Evolutionary conservation across 2,113 vertebrate genomes (phyloP), one percentile per base, ranked within the genome.

Genomic region (Microtus ochrogaster): DNA sequence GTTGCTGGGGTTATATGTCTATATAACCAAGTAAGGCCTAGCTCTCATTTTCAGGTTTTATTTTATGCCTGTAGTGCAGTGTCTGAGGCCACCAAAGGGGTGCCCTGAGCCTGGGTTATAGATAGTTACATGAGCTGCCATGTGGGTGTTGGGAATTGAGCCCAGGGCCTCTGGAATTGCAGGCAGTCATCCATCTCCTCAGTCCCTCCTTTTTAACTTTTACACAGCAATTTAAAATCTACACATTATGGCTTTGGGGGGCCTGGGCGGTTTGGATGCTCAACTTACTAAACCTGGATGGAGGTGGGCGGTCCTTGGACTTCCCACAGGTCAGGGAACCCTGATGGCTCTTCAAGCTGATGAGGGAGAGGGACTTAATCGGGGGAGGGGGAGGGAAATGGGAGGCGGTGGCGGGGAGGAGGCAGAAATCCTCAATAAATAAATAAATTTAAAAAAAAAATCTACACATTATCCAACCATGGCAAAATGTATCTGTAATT

Each of bases 171-270:
- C 26, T 65, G 58, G 39, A 65, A 84, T 14, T 8, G 33, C n/a
- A 83, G 22, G 13, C 24, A 63, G 81, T 16, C 24, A 33, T 5
- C 21, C 21, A 61, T 47, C 5, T 86, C 28, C 4, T 26, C 28
- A 39, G 3, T 2, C 24, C 36, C 16, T 81, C 82, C 58, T 52
- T 90, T 95, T 89, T 70, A 90, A 22, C 86, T 95, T 95, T 92
- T 68, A 95, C 36, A 68, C 39, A 83, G 26, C 30, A 74, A 36
- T 84, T 90, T 93, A 79, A 93, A 94, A 82, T 70, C 68, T 58
- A 65, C 58, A 78, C 49, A 90, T n/a, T 58, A 55, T 36, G n/a
- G n/a, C n/a, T n/a, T n/a, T n/a, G n/a, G n/a, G n/a, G n/a, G n/a
- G n/a, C n/a, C n/a, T n/a, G n/a, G n/a, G n/a, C n/a, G n/a, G n/a